Base-by-base conservation (phyloP, 1,140 invertebrate genomes). In the Charaxes varanes region DNA sequence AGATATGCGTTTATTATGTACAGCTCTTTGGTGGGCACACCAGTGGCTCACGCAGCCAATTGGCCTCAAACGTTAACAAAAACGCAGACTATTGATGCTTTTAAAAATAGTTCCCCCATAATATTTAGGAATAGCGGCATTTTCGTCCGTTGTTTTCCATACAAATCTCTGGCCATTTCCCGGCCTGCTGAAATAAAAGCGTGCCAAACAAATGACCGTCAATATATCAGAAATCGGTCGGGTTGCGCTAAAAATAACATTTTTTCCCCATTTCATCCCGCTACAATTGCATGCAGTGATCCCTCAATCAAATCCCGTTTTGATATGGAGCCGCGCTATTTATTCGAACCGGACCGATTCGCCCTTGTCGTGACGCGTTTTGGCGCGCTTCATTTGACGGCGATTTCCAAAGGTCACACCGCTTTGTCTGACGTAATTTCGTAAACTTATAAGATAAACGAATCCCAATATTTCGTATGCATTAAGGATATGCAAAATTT, bases 171-270 rank as follows among this genome's bases (percentile, higher is more conserved):
- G 8, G 23, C 10, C 23, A 6, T 26, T 26, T 26, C 13, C 10
- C 16, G 11, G 22, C 28, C 24, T 17, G 24, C 28, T 21, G 7
- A 27, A 38, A 38, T 14, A 28, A 32, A 38, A 28, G 15, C 24
- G 24, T 19, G 16, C 10, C 24, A 19, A 38, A 38, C 19, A 38
- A 27, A 38, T 38, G 36, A 16, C 30, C 17, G 10, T 18, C 30
- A 32, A 30, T 44, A 44, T 30, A 36, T 44, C 41, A 44, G 26
- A 36, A 35, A 48, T 27, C 32, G 21, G 33, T 16, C 38, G 50
- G 48, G 41, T 53, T 48, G 36, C 45, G 31, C 45, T 44, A 53
- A 46, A 43, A 53, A 47, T 47, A 50, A 51, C 31, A 43, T 40
- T 43, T 40, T 38, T 44, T 37, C 41, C 16, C 19, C 17, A 34